Base-by-base conservation (phyloP, 2,888 invertebrate species). In the Cheilosia variabilis region DNA sequence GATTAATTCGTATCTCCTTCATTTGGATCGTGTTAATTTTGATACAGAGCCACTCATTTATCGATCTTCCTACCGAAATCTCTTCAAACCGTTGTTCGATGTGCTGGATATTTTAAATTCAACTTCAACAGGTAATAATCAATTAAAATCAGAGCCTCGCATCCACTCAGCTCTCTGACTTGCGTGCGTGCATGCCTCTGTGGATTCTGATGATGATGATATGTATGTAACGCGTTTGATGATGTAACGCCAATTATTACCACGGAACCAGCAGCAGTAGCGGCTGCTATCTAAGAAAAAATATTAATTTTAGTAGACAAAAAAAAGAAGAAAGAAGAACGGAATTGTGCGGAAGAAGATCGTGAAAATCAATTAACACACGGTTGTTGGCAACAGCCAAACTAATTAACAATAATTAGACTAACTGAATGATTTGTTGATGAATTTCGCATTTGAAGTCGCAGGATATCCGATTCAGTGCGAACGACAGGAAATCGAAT, bases 231-330 rank as follows among this genome's bases (percentile, higher is more conserved):
- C 63, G 45, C 81, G 60, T 62, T 63, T 57, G 45, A 63, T 72
- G 82, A 77, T 77, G 76, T 45, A 63, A 81, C 81, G 69, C 76
- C 69, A 81, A 71, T 81, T 76, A 80, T 15, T 80, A 75, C 7
- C 41, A 53, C 34, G 17, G 57, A 41, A 52, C 22, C 22, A 19
- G 17, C 53, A 19, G n/a, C 43, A 31, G 52, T 13, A 13, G 34
- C 66, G 45, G 52, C 63, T 50, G 41, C 57, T 57, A 69, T 72
- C 34, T 72, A 19, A 66, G 53, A 52, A 22, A 57, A 65, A 58
- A 45, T 24, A 62, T n/a, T 2, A 10, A 24, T 58, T 43, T 19
- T 43, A n/a, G 17, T 68, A 57, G 31, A 53, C 19, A 58, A 50
- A 60, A 17, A 58, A 27, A 24, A 31, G 15, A 22, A 22, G 22